These are phyloP conservation scores for Lutjanus erythropterus DNA, from an alignment of 2,113 vertebrate genomes.

Conservation along the genomic window DNA sequence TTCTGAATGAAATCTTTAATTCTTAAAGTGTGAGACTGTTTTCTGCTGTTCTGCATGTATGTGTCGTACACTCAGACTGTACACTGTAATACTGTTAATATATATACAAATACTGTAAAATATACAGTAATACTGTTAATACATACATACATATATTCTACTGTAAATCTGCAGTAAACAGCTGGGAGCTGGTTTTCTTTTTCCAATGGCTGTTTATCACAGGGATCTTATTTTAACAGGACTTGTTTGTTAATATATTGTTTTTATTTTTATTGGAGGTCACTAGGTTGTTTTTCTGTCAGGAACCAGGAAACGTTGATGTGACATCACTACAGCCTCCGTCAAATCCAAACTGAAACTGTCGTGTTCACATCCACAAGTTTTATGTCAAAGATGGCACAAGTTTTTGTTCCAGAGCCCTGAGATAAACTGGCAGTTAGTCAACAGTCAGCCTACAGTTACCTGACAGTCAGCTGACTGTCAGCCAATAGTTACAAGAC, in stretches of 20 bases:
- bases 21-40: constrained; percentile 37
- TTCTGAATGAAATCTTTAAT: no score
- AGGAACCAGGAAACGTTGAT: neutral
- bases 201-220: neutral
- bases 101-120: neutral
- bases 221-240: constrained; percentile 9
- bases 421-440: no score
- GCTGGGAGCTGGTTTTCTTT: constrained; percentile 2
- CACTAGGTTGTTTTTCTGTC: neutral
- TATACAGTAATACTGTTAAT: constrained; percentile 9
- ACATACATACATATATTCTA: constrained; percentile 2
- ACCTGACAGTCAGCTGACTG: no score
- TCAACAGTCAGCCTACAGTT: no score
- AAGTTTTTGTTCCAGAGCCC: no score
- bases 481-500: no score
- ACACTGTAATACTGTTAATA: constrained; percentile 21
- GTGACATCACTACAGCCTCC: neutral
- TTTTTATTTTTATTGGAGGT: neutral
- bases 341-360: neutral
- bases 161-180: constrained; percentile 14
- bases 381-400: neutral
- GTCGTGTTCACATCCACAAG: neutral
- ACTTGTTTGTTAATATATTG: neutral
- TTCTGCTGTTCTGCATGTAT: constrained; percentile 55
- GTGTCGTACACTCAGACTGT: constrained; percentile 28